Evolutionary conservation across 2,113 vertebrate genomes (phyloP), one percentile per base, ranked within the genome.

Genomic region (Dasyprocta punctata): DNA sequence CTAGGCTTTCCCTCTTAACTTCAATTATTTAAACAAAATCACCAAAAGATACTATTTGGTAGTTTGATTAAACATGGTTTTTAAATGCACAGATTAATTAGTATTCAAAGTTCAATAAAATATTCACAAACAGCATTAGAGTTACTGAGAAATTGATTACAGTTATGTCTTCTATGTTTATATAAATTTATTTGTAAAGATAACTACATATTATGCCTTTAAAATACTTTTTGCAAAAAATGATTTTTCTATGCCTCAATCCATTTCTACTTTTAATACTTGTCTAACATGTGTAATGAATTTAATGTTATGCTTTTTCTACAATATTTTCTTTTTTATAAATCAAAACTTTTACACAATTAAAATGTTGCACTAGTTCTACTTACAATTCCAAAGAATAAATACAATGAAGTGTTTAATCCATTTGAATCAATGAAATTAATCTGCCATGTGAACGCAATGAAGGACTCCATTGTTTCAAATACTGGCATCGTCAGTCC

Each of bases 151-250:
- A 75, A 75, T 49, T 92, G 61, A 54, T 80, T 80, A 54, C 0
- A 67, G 33, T 87, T 80, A 67, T 71, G 26, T 28, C 0, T 19
- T 92, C 49, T 61, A 33, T 8, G 24, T 75, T 75, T 91, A 33
- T 58, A 7, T 71, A 85, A 36, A 84, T 93, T 77, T 65, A 90
- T 84, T 84, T 87, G 26, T 84, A 87, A 96, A 83, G 7, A 80
- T 13, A 97, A 49, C 33, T 47, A 11, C 14, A 69, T 69, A 5
- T 60, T 87, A 85, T 20, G 1, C 2, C 88, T 95, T 86, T 81
- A 11, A 56, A 94, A 85, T 52, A 24, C 36, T 30, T 75, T 88
- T n/a, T 80, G 22, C 6, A 47, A 90, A 86, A 94, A 85, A 28
- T 60, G 17, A 84, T 41, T 73, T 84, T 94, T 65, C 20, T 20